Percentiles rank a stretch among this genome's conserved stretches.
Evolutionary conservation across 1,140 invertebrate genomes (phyloP).

Genomic region (Popillia japonica): DNA sequence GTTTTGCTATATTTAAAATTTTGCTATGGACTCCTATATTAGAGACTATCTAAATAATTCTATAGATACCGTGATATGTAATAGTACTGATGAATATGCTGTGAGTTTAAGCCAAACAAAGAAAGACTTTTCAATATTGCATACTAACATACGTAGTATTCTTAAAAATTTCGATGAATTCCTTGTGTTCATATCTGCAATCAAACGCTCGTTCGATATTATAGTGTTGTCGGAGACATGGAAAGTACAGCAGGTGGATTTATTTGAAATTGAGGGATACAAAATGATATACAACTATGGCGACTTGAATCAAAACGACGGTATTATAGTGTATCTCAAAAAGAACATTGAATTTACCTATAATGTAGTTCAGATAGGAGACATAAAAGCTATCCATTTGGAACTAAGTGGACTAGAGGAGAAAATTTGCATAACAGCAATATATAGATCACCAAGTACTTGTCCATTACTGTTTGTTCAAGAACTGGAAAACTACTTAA

Average conservation of each 20-base stretch:
- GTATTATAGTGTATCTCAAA: neutral
- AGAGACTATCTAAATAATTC: no score
- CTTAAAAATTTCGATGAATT: slow-evolving; percentile 10
- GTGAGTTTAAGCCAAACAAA: no score
- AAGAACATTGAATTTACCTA: slow-evolving; percentile 4
- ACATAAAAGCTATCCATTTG: no score
- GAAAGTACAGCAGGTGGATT: neutral
- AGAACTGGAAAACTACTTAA: no score
- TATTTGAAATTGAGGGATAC: neutral
- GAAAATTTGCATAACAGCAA: no score
- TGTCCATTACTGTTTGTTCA: no score
- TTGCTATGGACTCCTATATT: no score
- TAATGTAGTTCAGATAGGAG: neutral
- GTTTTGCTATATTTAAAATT: no score
- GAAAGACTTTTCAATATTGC: neutral
- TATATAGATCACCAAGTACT: no score
- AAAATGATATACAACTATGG: neutral
- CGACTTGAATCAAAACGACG: neutral
- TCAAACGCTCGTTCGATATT: neutral
- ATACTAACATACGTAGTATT: neutral
- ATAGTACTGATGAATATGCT: no score
- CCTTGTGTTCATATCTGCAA: neutral
- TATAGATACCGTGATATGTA: no score
- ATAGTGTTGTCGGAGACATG: neutral
- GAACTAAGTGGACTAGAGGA: no score